Percentiles rank a stretch among this genome's conserved stretches.
Conservation (phyloP, 1,140 invertebrate genomes). For the Rhopalosiphum maidis region DNA sequence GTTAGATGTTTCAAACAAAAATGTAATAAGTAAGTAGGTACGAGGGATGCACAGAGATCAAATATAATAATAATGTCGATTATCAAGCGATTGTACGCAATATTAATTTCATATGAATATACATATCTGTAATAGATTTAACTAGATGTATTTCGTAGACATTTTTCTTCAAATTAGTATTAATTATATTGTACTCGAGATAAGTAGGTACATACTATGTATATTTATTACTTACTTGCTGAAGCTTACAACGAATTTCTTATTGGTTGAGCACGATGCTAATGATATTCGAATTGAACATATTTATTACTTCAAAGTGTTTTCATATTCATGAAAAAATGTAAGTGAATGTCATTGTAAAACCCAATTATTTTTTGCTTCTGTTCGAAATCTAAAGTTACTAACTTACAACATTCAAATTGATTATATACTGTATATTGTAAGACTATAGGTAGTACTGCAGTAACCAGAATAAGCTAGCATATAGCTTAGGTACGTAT, state of each 20-base stretch:
- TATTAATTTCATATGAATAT: neutral
- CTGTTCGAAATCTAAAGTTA: neutral
- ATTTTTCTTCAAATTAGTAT: neutral
- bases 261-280: neutral
- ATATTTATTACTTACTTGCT: neutral
- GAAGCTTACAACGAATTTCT: neutral
- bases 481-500: too few relatives aligned
- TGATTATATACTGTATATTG: neutral
- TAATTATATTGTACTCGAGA: neutral
- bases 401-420: neutral
- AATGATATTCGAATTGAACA: neutral
- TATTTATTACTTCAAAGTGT: neutral
- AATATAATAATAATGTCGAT: neutral
- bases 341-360: neutral
- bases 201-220: neutral
- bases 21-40: neutral
- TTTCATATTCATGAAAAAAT: neutral
- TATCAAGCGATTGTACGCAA: too few relatives aligned
- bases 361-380: neutral
- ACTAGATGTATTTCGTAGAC: neutral
- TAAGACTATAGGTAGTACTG: neutral
- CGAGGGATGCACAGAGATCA: neutral
- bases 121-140: neutral
- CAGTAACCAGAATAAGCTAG: neutral
- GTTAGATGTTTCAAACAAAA: neutral